Conservation (phyloP, 2,113 vertebrate genomes). For the Ameiurus melas region DNA sequence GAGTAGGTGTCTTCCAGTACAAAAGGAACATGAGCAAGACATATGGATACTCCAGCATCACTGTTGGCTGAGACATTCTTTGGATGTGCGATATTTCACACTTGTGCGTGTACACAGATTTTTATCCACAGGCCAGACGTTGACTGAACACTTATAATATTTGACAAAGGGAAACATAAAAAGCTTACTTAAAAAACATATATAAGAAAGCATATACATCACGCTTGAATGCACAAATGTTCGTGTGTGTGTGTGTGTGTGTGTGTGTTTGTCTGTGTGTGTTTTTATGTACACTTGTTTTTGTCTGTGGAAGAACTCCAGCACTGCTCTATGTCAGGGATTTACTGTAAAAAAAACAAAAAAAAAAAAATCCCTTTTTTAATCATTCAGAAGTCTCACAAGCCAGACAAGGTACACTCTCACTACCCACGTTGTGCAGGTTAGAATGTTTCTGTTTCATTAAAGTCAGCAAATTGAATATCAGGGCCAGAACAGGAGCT, state of each 20-base stretch:
- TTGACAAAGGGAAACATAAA: conserved; percentile 29
- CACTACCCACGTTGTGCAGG: conserved; percentile 49
- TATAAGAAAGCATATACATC: background rate
- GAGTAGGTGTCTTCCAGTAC: conserved; percentile 37
- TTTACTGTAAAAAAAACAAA: conserved; percentile 15
- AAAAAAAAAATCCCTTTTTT: background rate
- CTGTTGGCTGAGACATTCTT: conserved; percentile 34
- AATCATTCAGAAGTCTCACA: conserved; percentile 29
- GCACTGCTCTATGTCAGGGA: background rate
- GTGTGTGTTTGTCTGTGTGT: conserved; percentile 1
- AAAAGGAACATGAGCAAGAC: conserved; percentile 44
- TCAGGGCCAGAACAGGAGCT: conserved; percentile 67
- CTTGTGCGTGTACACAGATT: conserved; percentile 36
- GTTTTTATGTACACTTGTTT: background rate
- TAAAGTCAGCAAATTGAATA: conserved; percentile 75
- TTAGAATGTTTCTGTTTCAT: conserved; percentile 69
- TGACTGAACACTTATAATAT: conserved; percentile 27
- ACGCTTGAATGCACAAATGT: background rate
- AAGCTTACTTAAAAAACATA: background rate
- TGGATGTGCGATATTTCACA: conserved; percentile 45
- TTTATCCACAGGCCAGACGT: conserved; percentile 29
- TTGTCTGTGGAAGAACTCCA: background rate
- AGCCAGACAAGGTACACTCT: conserved; percentile 53
- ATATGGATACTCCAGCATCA: conserved; percentile 40
- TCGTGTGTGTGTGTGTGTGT: conserved; percentile 2